These are phyloP conservation scores for Scaptomyza montana DNA, from an alignment of 1,140 invertebrate genomes.

Conservation along the genomic window DNA sequence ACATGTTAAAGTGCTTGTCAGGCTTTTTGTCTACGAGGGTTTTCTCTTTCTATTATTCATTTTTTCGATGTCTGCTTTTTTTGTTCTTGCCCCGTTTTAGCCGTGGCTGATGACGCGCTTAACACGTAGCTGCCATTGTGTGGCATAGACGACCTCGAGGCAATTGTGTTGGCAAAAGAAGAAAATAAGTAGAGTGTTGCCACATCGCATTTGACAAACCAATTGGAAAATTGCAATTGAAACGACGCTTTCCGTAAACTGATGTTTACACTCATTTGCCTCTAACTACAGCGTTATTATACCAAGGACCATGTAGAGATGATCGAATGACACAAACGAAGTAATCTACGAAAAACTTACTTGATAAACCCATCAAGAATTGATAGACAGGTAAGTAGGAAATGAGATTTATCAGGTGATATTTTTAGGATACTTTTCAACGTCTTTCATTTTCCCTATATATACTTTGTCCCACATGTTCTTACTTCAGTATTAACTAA, in stretches of 20 bases:
- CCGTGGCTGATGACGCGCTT: slow-evolving; percentile 58
- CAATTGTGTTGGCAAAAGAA: slow-evolving; percentile 40
- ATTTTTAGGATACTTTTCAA: background rate
- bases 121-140: slow-evolving; percentile 78
- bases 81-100: slow-evolving; percentile 17
- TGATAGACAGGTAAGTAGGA: background rate
- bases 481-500: background rate
- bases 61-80: slow-evolving; percentile 25
- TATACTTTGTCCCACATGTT: background rate
- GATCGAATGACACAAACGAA: background rate
- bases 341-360: too few species aligned
- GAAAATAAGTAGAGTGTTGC: background rate
- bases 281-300: background rate
- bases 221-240: slow-evolving; percentile 58
- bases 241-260: slow-evolving; percentile 1
- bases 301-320: background rate
- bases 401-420: background rate
- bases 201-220: slow-evolving; percentile 31
- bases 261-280: slow-evolving; percentile 4
- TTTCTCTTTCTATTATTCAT: slow-evolving; percentile 25
- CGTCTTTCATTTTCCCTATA: background rate
- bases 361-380: background rate
- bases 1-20: slow-evolving; percentile 82
- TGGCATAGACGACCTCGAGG: slow-evolving; percentile 66
- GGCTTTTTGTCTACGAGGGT: slow-evolving; percentile 60